Base-by-base conservation (phyloP, 2,888 invertebrate genomes). In the Heteromurus nitidus region DNA sequence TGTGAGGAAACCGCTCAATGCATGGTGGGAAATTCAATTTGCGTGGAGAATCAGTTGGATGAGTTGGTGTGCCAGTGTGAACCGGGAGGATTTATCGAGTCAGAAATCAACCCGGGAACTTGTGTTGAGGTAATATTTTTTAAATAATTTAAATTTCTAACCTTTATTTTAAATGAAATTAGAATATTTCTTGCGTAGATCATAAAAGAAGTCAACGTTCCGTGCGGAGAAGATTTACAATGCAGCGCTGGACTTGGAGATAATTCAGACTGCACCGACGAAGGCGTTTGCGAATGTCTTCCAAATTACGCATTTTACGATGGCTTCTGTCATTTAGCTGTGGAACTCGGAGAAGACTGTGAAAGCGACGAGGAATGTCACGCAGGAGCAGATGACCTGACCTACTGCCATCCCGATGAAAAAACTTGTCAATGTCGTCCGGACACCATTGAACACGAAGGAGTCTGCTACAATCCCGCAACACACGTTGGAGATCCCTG, bases 1-100 rank as follows among this genome's bases (percentile, higher is more conserved):
- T 67, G 67, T 28, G 67, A 67, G 3, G 47, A 67, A 28, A 11
- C 28, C 0, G 28, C n/a, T 13, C 67, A 67, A 50, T 67, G 67
- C 26, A 1, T 22, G 2, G 67, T 47, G 1, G 36, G 28, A 5
- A 36, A 67, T 50, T 26, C 16, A 1, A 50, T 9, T 0, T 67
- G 67, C 24, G 3, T 2, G 3, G 20, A 2, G 7, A 16, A 55
- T 24, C 44, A 16, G 2, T 11, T 44, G 2, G 3, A 11, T 24
- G 36, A 31, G 5, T 1, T 20, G 20, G 7, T 55, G 3, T 64
- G 64, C 16, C 28, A 20, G 13, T 64, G 64, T n/a, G 1, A 13
- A 11, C 30, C 1, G 7, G 24, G 18, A 2, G 7, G n/a, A 55
- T 55, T 16, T 55, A 24, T 55, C 7, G 55, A 55, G 24, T 55